Evolutionary conservation across 2,888 invertebrate genomes (phyloP), one percentile per base, ranked within the genome.

Genomic region (Synergus laeviventris): DNA sequence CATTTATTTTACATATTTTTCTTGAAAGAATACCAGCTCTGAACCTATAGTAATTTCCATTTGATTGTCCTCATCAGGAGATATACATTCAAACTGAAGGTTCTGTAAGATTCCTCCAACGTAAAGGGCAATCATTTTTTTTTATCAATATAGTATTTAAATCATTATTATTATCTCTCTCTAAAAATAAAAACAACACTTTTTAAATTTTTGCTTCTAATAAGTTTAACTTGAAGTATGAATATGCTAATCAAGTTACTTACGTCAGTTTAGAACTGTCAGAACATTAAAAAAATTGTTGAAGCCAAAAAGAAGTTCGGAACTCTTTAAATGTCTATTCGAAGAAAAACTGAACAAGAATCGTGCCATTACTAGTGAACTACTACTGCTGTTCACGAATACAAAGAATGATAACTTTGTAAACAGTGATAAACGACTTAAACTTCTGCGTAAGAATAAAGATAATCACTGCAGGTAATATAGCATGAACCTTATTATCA

Each of bases 381-480:
- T 49, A 70, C 64, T 64, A 39, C 12, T 24, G 8, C 42, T 42
- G 45, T 49, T 31, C 24, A 70, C 9, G 45, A 45, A 49, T 31
- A 70, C 11, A 24, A 56, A 56, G 21, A 70, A 70, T 49, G 70
- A 70, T 70, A 49, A 70, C 16, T 70, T 70, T n/a, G 70, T 31
- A 11, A 42, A n/a, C 31, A 70, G 70, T n/a, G 70, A 70, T 70
- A 70, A 70, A 70, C 49, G 45, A 49, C 31, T 49, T 70, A 49
- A 45, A 49, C 70, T 49, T 70, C 18, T 49, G n/a, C 31, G 45
- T 70, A 49, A 70, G 49, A 70, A 49, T 21, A 24, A 70, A 49
- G 70, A 70, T 70, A 49, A 70, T 70, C 31, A 49, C 31, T 31
- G 12, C n/a, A 45, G 31, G 45, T 70, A 31, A 49, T 49, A 31